These are phyloP conservation scores for Catocala sponsa DNA, from an alignment of 2,888 invertebrate species.

Conservation along the genomic window DNA sequence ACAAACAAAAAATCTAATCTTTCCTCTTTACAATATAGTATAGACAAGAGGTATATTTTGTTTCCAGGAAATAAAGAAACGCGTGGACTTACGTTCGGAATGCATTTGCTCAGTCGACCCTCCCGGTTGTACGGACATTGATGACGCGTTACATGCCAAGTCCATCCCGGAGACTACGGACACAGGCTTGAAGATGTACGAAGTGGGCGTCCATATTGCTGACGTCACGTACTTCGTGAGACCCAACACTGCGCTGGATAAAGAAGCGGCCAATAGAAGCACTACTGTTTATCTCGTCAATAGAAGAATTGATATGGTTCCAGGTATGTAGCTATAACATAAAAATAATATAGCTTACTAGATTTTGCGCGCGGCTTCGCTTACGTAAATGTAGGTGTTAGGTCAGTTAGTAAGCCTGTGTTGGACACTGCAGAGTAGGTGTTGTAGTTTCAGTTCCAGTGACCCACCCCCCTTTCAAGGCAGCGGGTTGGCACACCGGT, in stretches of 20 bases:
- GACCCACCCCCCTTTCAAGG: no score
- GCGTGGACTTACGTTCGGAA: conserved; percentile 95
- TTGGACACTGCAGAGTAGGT: no score
- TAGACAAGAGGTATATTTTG: background rate
- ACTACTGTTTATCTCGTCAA: conserved; percentile 99
- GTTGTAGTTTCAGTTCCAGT: no score
- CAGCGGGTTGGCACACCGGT: no score
- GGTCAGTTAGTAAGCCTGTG: no score
- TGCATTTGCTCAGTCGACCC: conserved; percentile 99
- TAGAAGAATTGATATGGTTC: conserved; percentile 96
- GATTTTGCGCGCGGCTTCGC: no score
- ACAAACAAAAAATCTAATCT: no score
- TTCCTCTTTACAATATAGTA: no score
- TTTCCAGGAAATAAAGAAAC: conserved; percentile 91
- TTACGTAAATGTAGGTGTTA: no score
- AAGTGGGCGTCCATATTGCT: conserved; percentile 99
- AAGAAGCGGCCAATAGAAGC: conserved; percentile 96
- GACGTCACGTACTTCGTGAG: conserved; percentile 99
- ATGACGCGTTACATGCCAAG: conserved; percentile 98
- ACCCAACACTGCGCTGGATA: conserved; percentile 96
- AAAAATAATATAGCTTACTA: no score
- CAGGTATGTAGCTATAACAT: conserved; percentile 64
- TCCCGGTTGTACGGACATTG: conserved; percentile 99
- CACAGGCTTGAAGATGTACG: conserved; percentile 65
- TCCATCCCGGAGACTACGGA: conserved; percentile 88